Evolutionary conservation across 2,797 vertebrate species (phyloP), one percentile per base, ranked within the genome.

Genomic region (Xyrichtys novacula): DNA sequence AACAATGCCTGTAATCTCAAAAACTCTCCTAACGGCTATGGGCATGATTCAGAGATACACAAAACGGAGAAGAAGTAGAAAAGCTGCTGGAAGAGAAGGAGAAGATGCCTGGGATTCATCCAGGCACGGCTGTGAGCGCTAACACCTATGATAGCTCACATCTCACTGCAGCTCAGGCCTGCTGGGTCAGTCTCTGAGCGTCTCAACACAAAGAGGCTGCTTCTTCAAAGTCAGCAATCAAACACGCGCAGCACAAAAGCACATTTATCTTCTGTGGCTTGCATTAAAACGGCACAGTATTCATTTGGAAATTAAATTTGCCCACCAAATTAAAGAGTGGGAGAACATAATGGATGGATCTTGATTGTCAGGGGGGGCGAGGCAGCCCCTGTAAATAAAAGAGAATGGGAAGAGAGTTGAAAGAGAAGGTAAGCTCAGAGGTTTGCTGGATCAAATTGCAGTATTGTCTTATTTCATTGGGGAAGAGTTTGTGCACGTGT

Each of bases 271-370:
- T 89, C 78, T 48, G 75, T 64, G 72, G 69, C 65, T 74, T 79
- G 84, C 65, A 85, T 89, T 85, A 88, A 88, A 90, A 88, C 44
- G 72, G 81, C 64, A 71, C 53, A 60, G 81, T 72, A 88, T 91
- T 91, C 83, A 92, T 89, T 88, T 86, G 78, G 85, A 92, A 92
- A 92, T 92, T 87, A 92, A 85, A 92, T 91, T 91, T 92, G 83
- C 86, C 81, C 78, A 88, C 79, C 81, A 88, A 91, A 92, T 92
- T 89, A 93, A 92, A 91, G 86, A 88, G 73, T 17, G 71, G 75
- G 88, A 54, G 77, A 85, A 87, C 71, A 89, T 89, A 91, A 91
- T 89, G 85, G 85, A 90, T 81, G 80, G 77, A 78, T 86, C 76
- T 67, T 62, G 74, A 89, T 86, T 71, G 85, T 83, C 58, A 44